Evolutionary conservation across 2,888 invertebrate genomes (phyloP).

Genomic region (Aphodius granarius): DNA sequence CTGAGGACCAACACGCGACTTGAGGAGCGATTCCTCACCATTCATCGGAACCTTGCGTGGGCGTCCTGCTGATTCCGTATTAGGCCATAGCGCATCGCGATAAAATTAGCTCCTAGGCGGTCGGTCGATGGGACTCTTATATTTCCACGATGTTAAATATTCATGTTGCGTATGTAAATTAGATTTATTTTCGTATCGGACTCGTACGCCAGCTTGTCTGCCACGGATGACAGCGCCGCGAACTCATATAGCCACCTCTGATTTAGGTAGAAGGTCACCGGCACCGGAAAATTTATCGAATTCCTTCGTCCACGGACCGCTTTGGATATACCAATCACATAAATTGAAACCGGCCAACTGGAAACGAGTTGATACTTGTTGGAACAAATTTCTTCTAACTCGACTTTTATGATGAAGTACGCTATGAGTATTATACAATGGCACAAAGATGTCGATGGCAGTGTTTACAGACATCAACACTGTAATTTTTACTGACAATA

Average conservation of each 20-base stretch:
- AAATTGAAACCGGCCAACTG: neutral
- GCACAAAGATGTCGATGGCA: neutral
- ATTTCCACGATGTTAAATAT: neutral
- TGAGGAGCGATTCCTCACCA: neutral
- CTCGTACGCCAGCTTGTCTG: neutral
- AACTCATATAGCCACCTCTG: neutral
- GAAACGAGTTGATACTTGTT: neutral
- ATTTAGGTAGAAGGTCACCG: neutral
- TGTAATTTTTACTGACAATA: neutral
- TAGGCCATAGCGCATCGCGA: neutral
- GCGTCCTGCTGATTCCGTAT: neutral
- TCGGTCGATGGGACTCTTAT: neutral
- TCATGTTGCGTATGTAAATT: neutral
- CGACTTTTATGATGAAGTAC: neutral
- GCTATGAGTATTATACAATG: no score
- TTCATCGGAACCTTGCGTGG: neutral
- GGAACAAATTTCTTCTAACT: neutral
- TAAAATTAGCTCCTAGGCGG: neutral
- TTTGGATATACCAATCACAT: neutral
- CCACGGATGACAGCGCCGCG: neutral
- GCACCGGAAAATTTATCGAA: neutral
- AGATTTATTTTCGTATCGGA: neutral
- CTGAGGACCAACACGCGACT: neutral
- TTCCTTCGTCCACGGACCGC: neutral
- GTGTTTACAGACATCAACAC: neutral